phyloP scores from a whole-genome alignment of 2,888 invertebrate species.

The Vanessa cardui region DNA sequence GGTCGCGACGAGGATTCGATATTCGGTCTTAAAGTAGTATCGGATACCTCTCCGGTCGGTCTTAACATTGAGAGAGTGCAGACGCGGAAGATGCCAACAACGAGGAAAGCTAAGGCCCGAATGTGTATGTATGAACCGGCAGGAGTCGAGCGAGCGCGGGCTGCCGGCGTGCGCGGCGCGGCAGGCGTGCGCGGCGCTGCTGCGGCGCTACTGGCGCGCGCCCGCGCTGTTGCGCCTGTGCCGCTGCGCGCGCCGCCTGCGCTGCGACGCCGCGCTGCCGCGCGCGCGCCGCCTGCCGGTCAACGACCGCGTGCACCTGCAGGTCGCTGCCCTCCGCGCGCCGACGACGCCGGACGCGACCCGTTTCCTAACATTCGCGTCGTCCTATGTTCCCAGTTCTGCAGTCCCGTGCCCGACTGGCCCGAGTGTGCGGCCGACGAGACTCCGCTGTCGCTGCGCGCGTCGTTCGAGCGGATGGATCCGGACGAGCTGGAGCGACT shows the following conservation, averaged over 20 bases:
- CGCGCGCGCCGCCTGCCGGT: constrained; percentile 63
- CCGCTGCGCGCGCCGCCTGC: constrained; percentile 80
- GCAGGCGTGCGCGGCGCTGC: constrained; percentile 80
- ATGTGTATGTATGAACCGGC: not conserved
- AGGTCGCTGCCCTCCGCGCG: constrained; percentile 62
- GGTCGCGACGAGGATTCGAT: no score
- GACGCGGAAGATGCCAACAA: no score
- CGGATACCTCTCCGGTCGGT: no score
- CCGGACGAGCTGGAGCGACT: constrained; percentile 69
- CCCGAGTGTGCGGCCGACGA: constrained; percentile 62
- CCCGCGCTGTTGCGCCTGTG: constrained; percentile 84
- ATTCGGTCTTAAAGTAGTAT: no score
- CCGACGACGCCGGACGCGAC: not conserved
- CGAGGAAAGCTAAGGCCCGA: not conserved
- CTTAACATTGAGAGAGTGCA: no score
- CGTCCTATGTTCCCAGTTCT: constrained; percentile 70
- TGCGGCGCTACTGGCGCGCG: constrained; percentile 83
- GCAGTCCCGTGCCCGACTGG: constrained; percentile 67
- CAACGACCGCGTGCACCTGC: constrained; percentile 84
- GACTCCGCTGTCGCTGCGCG: constrained; percentile 63
- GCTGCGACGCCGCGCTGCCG: constrained; percentile 56
- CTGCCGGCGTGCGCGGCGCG: constrained; percentile 75
- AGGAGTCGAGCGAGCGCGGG: constrained; percentile 85
- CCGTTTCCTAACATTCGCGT: not conserved
- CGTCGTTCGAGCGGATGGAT: constrained; percentile 58